These are phyloP conservation scores for Agrotis segetum DNA, from an alignment of 2,888 invertebrate genomes.

Conservation along the genomic window DNA sequence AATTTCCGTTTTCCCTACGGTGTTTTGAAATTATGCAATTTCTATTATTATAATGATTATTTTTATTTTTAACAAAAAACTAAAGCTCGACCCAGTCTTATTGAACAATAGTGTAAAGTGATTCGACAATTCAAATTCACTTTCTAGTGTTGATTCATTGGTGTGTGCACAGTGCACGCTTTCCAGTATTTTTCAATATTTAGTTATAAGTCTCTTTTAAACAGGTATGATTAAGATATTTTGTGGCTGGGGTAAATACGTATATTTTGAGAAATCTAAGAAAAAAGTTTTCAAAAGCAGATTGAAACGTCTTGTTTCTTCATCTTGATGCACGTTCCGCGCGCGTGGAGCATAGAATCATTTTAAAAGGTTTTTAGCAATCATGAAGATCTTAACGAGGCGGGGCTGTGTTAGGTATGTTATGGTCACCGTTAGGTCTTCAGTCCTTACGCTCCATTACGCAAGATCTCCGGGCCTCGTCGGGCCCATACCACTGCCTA, in stretches of 20 bases:
- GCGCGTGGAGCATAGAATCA: constrained; percentile 17
- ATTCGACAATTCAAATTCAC: constrained; percentile 52
- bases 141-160: constrained; percentile 65
- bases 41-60: neutral
- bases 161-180: constrained; percentile 58
- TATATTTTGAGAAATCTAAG: neutral
- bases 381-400: constrained; percentile 29
- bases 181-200: constrained; percentile 49
- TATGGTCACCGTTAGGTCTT: constrained; percentile 53
- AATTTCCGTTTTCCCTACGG: constrained; percentile 31
- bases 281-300: neutral
- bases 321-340: constrained; percentile 3
- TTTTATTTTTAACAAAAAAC: constrained; percentile 6
- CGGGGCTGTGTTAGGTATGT: constrained; percentile 34
- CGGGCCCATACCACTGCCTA: constrained; percentile 35
- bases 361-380: constrained; percentile 36
- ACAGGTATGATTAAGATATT: constrained; percentile 9
- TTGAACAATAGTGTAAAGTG: constrained; percentile 10
- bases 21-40: constrained; percentile 26
- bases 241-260: neutral
- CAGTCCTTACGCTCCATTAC: constrained; percentile 55
- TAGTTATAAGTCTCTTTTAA: constrained; percentile 14
- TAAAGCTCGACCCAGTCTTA: constrained; percentile 10
- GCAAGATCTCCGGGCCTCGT: constrained; percentile 44
- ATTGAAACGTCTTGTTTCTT: neutral